phyloP scores from a whole-genome alignment of 35 echinoderm and acorn worm genomes.

The Apostichopus parvimensis region DNA sequence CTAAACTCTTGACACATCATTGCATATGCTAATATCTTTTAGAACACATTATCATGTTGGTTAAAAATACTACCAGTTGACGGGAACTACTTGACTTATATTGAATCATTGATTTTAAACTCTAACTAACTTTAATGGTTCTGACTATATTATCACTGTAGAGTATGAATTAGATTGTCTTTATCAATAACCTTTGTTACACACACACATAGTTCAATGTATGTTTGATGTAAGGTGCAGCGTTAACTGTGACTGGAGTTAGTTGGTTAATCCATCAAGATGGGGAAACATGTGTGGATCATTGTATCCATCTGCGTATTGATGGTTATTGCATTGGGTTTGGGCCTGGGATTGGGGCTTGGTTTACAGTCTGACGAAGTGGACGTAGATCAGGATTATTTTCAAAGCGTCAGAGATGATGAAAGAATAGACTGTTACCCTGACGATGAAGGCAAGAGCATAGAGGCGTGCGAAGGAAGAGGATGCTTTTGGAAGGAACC shows the following conservation, averaged over 20 bases:
- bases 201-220: too few relatives aligned
- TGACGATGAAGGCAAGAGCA: slow-evolving; percentile 24
- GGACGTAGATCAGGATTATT: slow-evolving; percentile 37
- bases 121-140: too few relatives aligned
- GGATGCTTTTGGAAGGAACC: slow-evolving; percentile 82
- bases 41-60: too few relatives aligned
- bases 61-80: too few relatives aligned
- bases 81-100: too few relatives aligned
- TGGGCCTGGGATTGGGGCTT: slow-evolving; percentile 24
- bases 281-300: background rate
- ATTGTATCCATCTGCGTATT: background rate
- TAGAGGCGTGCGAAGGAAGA: slow-evolving; percentile 61
- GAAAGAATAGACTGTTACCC: slow-evolving; percentile 79
- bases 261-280: background rate
- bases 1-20: too few relatives aligned
- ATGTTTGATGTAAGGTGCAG: too few relatives aligned
- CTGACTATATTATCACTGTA: too few relatives aligned
- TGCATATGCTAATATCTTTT: too few relatives aligned
- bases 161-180: background rate
- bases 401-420: slow-evolving; percentile 16
- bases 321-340: background rate
- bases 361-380: background rate
- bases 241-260: background rate
- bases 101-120: too few relatives aligned
- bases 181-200: background rate